Evolutionary conservation across 2,797 vertebrate genomes (phyloP), one percentile per base, ranked within the genome.

Genomic region (Brotula barbata): DNA sequence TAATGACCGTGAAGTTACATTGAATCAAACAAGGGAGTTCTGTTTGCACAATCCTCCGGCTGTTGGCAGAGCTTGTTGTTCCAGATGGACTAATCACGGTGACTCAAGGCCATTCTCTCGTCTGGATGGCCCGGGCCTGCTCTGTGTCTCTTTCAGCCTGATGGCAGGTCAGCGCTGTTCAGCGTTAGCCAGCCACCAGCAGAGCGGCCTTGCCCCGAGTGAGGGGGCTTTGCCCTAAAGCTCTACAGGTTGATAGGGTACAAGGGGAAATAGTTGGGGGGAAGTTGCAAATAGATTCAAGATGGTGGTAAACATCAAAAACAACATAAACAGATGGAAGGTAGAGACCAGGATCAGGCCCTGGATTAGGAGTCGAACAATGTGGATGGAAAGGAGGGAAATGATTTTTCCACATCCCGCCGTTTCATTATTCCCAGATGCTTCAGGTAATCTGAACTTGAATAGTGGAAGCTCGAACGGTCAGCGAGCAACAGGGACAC

Each of bases 341-440:
- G 51, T 69, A 53, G 68, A 75, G 68, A 57, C 64, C 13, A 14
- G 68, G 73, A 78, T 78, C 70, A 78, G n/a, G n/a, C n/a, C n/a
- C n/a, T 37, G 64, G 75, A 76, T 77, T 73, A 69, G 84, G 64
- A 43, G 69, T 57, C 73, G 54, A 60, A 73, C 74, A 68, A 46
- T 70, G 73, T 68, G 81, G 64, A 78, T 40, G 73, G 70, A 67
- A 60, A 55, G 66, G 49, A 71, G 73, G 82, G 68, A 88, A 91
- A 89, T 87, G 43, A 75, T 84, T 90, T 90, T 89, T 89, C 87
- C 81, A 75, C 83, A 78, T 87, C 81, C 70, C 69, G 71, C 54
- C 69, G 65, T 82, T 87, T 85, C 76, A 89, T 85, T 81, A 83
- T 87, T 91, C 87, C 89, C 88, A 90, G 83, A 87, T 83, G 82